These are phyloP conservation scores for Eupithecia vulgata DNA, from an alignment of 2,888 invertebrate genomes.

Conservation along the genomic window DNA sequence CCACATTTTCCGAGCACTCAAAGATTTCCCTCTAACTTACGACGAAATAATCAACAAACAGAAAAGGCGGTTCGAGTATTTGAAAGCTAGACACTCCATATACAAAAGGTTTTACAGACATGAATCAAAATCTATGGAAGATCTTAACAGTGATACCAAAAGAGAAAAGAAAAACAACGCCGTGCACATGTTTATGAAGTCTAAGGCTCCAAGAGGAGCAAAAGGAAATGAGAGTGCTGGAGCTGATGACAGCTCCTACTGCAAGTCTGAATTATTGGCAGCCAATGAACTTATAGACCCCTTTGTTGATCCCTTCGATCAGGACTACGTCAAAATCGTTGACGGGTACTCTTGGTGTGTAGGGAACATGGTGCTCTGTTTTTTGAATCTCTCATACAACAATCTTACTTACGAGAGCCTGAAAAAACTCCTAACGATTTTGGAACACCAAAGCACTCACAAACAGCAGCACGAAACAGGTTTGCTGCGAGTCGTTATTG, in stretches of 20 bases:
- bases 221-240: conserved; percentile 21
- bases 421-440: conserved; percentile 51
- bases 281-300: conserved; percentile 51
- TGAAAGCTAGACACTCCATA: conserved; percentile 39
- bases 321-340: conserved; percentile 38
- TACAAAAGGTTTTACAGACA: conserved; percentile 15
- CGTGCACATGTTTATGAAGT: not conserved
- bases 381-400: conserved; percentile 67
- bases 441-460: conserved; percentile 53
- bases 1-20: conserved; percentile 55
- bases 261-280: conserved; percentile 42
- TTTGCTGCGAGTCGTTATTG: conserved; percentile 56
- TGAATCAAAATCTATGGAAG: conserved; percentile 4
- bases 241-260: conserved; percentile 41
- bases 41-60: conserved; percentile 54
- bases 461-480: conserved; percentile 50
- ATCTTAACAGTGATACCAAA: not conserved
- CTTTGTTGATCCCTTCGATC: conserved; percentile 55
- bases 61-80: conserved; percentile 44
- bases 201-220: conserved; percentile 27
- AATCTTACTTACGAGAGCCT: conserved; percentile 54
- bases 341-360: conserved; percentile 48
- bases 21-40: conserved; percentile 56
- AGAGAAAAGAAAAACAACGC: not conserved
- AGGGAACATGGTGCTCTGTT: conserved; percentile 61